Evolutionary conservation across 2,113 vertebrate genomes (phyloP).

Genomic region (Ophiodon elongatus): DNA sequence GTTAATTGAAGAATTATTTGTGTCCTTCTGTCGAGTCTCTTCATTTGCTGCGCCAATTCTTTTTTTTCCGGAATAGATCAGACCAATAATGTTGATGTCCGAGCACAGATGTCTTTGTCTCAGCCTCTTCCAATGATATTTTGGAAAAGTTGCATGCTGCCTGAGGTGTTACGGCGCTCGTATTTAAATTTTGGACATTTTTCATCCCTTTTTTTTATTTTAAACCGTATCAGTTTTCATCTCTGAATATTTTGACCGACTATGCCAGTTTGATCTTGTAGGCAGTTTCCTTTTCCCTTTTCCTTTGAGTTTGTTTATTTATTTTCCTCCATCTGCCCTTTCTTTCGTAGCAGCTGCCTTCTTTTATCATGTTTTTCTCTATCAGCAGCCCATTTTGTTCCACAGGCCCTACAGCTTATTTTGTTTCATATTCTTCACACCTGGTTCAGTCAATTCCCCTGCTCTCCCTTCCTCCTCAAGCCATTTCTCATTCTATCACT

Average conservation of each 20-base stretch:
- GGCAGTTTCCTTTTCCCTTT: slow-evolving; percentile 47
- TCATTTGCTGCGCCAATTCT: slow-evolving; percentile 1
- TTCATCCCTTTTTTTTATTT: neutral
- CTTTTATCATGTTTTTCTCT: slow-evolving; percentile 50
- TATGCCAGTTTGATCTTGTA: slow-evolving; percentile 34
- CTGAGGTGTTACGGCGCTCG: neutral
- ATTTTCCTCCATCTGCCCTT: slow-evolving; percentile 17
- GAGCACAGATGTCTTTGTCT: slow-evolving; percentile 5
- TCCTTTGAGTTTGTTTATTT: slow-evolving; percentile 29
- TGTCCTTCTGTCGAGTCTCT: neutral
- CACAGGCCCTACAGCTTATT: slow-evolving; percentile 52
- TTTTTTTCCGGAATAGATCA: slow-evolving; percentile 22
- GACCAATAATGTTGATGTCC: slow-evolving; percentile 5
- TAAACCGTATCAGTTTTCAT: slow-evolving; percentile 22
- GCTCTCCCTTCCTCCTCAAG: slow-evolving; percentile 14
- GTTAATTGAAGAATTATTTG: slow-evolving; percentile 24
- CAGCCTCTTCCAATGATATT: slow-evolving; percentile 5
- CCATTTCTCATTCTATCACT: slow-evolving; percentile 53
- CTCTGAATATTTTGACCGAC: slow-evolving; percentile 31
- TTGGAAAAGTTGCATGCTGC: slow-evolving; percentile 19
- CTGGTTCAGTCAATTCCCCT: slow-evolving; percentile 42
- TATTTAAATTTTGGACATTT: slow-evolving; percentile 19
- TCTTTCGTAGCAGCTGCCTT: slow-evolving; percentile 43
- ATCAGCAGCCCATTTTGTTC: slow-evolving; percentile 47
- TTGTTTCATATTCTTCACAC: slow-evolving; percentile 56